Evolutionary conservation across 2,797 vertebrate species (phyloP).

Genomic region (Crocodylus rhombifer): DNA sequence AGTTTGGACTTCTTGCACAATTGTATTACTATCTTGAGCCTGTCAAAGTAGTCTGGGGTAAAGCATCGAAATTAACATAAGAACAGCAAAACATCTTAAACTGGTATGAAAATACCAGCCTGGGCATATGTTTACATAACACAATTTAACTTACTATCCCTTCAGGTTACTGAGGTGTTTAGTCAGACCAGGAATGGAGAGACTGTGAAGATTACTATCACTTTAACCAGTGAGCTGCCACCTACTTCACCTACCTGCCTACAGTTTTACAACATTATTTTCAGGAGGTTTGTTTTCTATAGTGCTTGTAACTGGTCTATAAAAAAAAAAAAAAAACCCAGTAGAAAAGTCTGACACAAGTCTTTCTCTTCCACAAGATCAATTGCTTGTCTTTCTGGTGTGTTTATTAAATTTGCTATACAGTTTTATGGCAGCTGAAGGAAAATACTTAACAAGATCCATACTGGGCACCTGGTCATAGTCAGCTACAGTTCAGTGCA

Average conservation of each 20-base stretch:
- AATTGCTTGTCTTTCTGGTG: background rate
- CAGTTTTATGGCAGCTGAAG: background rate
- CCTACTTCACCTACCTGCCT: conserved; percentile 93
- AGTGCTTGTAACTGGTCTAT: background rate
- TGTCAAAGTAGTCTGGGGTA: background rate
- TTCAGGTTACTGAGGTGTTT: conserved; percentile 88
- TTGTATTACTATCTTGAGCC: background rate
- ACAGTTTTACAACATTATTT: conserved; percentile 97
- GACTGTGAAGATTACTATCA: conserved; percentile 89
- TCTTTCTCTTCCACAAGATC: background rate
- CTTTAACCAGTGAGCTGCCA: conserved; percentile 92
- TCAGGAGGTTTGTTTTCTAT: conserved; percentile 85
- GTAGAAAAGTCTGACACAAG: background rate
- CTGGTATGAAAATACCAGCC: background rate
- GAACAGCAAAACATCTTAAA: background rate
- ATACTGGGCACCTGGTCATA: accelerated
- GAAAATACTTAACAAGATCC: background rate
- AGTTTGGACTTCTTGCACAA: background rate
- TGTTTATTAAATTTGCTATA: background rate
- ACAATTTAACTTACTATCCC: background rate
- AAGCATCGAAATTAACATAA: background rate
- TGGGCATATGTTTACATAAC: background rate
- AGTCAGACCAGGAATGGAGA: conserved; percentile 89
- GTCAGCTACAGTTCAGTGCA: background rate
- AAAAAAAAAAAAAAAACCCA: conserved; percentile 45